Conservation (phyloP, 2,797 vertebrate genomes). For the Eidolon dupreanum region DNA sequence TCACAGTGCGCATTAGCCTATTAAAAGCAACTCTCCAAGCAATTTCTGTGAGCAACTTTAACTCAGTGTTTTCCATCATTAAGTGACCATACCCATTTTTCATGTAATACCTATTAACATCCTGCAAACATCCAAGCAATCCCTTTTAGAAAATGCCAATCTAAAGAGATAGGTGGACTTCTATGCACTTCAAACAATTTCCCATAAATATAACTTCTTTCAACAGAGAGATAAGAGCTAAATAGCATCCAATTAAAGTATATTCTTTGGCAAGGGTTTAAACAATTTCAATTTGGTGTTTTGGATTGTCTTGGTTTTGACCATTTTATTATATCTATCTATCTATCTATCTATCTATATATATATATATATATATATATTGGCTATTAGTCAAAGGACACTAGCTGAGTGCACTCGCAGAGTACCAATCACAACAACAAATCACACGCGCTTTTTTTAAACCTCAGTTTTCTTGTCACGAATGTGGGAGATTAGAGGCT, state of each 20-base stretch:
- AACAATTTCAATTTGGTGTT: slow-evolving; percentile 12
- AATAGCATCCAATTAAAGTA: not conserved
- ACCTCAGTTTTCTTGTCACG: not conserved
- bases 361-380: too few species aligned
- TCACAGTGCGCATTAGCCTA: not conserved
- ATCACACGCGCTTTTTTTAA: not conserved
- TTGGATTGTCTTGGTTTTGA: not conserved
- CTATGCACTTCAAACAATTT: not conserved
- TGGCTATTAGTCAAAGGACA: not conserved
- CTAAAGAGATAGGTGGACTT: not conserved
- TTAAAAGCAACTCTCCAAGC: not conserved
- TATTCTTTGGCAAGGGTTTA: not conserved
- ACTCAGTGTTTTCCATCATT: slow-evolving; percentile 10
- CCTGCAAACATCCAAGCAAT: not conserved
- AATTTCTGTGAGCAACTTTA: not conserved
- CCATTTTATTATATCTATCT: too few species aligned
- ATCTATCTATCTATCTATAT: too few species aligned
- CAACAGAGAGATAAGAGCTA: not conserved
- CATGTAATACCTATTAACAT: not conserved
- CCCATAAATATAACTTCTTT: slow-evolving; percentile 18
- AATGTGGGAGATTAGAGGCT: not conserved
- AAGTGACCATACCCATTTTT: not conserved
- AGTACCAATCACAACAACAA: not conserved
- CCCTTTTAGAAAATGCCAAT: not conserved
- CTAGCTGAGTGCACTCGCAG: not conserved